These are phyloP conservation scores for Syrista parreyssii DNA, from an alignment of 2,888 invertebrate species.

Conservation along the genomic window DNA sequence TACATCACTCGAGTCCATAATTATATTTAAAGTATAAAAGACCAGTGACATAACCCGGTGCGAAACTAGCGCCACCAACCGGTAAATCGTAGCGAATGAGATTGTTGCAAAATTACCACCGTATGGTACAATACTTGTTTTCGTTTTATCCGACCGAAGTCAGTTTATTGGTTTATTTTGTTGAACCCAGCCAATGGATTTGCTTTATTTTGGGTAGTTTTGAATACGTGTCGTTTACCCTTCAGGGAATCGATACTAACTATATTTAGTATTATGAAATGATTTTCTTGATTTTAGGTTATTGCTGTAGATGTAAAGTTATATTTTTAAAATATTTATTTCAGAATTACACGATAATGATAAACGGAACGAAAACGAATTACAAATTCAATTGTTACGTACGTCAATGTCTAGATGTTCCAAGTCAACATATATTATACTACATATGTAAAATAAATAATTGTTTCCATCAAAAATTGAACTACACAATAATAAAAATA, in stretches of 20 bases:
- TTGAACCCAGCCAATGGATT: neutral
- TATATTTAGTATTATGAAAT: neutral
- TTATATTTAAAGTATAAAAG: neutral
- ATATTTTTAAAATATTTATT: constrained; percentile 60
- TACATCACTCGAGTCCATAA: neutral
- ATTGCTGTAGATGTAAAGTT: neutral
- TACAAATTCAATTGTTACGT: constrained; percentile 24
- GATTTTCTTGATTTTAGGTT: neutral
- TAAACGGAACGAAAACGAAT: constrained; percentile 32
- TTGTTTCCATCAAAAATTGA: constrained; percentile 26
- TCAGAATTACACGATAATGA: constrained; percentile 51
- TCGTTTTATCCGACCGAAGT: neutral
- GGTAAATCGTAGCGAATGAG: neutral
- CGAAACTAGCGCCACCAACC: neutral
- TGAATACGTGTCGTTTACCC: neutral
- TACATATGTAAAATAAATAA: constrained; percentile 43
- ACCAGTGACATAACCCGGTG: neutral
- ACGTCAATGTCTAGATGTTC: constrained; percentile 30
- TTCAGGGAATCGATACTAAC: neutral
- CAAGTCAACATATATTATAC: constrained; percentile 28
- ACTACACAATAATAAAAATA: constrained; percentile 24
- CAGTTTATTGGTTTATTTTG: neutral
- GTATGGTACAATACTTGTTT: neutral
- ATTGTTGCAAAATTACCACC: neutral
- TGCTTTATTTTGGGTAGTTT: neutral